A percentile compares a stretch with the other conserved stretches of the same genome.
Evolutionary conservation across 2,888 invertebrate genomes (phyloP).

Genomic region (Ctena decussata): DNA sequence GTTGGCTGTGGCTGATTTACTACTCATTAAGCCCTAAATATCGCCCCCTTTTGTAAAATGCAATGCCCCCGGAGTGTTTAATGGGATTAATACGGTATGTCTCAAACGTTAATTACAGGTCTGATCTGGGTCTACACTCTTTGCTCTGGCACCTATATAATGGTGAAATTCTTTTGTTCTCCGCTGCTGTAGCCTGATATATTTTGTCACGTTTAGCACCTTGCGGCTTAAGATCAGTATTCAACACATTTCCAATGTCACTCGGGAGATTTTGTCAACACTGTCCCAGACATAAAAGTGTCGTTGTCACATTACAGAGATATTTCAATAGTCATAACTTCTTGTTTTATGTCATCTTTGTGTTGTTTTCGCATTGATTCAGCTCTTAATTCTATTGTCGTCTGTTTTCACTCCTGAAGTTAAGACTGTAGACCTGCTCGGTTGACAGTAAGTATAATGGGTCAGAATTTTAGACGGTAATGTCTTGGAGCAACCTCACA

Average conservation of each 20-base stretch:
- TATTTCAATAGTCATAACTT: neutral
- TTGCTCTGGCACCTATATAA: too few relatives aligned
- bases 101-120: too few relatives aligned
- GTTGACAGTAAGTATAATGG: neutral
- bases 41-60: too few relatives aligned
- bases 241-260: neutral
- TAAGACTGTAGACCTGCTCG: neutral
- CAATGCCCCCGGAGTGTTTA: too few relatives aligned
- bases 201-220: neutral
- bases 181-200: too few relatives aligned
- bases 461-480: too few relatives aligned
- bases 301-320: neutral
- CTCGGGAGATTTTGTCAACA: conserved; percentile 1
- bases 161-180: too few relatives aligned
- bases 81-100: too few relatives aligned
- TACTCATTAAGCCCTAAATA: too few relatives aligned
- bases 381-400: neutral
- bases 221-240: neutral
- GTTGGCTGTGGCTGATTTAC: too few relatives aligned
- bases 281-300: conserved; percentile 5
- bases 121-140: too few relatives aligned
- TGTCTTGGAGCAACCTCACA: too few relatives aligned
- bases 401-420: neutral
- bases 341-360: neutral
- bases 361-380: neutral